Percentiles rank a stretch among this genome's conserved stretches.
These are phyloP conservation scores for Carterocephalus palaemon DNA, from an alignment of 2,888 invertebrate genomes.

Conservation along the genomic window DNA sequence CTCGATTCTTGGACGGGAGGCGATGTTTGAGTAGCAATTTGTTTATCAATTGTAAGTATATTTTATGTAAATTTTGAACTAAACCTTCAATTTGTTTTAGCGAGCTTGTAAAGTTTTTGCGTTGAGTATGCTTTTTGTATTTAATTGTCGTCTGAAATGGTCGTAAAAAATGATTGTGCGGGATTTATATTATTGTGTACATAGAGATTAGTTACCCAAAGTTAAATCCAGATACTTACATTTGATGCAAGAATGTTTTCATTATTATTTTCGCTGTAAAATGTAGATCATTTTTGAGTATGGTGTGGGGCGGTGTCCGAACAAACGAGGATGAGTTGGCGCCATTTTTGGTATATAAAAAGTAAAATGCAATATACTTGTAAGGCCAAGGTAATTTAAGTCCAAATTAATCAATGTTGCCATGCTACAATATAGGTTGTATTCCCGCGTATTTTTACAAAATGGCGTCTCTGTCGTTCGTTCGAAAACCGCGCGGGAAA, in stretches of 20 bases:
- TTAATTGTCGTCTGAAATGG: slow-evolving; percentile 42
- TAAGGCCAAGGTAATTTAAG: slow-evolving; percentile 18
- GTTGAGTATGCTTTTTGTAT: slow-evolving; percentile 54
- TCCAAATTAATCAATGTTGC: slow-evolving; percentile 25
- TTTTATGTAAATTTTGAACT: slow-evolving; percentile 75
- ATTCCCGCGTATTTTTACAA: slow-evolving; percentile 21
- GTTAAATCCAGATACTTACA: slow-evolving; percentile 74
- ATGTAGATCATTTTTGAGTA: slow-evolving; percentile 49
- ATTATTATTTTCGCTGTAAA: slow-evolving; percentile 47
- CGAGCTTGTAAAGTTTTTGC: slow-evolving; percentile 61
- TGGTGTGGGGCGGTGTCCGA: slow-evolving; percentile 49
- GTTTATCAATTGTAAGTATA: slow-evolving; percentile 66
- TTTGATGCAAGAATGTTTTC: slow-evolving; percentile 49
- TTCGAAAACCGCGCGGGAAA: slow-evolving; percentile 49
- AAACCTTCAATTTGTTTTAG: slow-evolving; percentile 56
- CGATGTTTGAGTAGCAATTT: slow-evolving; percentile 45
- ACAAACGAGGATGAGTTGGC: slow-evolving; percentile 37
- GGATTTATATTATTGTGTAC: slow-evolving; percentile 61
- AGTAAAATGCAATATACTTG: slow-evolving; percentile 21
- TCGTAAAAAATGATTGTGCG: slow-evolving; percentile 47
- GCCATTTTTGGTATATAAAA: slow-evolving; percentile 31
- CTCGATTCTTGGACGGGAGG: slow-evolving; percentile 28
- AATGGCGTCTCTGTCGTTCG: slow-evolving; percentile 37
- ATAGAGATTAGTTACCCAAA: slow-evolving; percentile 72
- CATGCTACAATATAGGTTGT: slow-evolving; percentile 19